Percentiles rank a stretch among this genome's conserved stretches.
Conservation (phyloP, 64 coral and sea anemone species). For the Porites australiensis region DNA sequence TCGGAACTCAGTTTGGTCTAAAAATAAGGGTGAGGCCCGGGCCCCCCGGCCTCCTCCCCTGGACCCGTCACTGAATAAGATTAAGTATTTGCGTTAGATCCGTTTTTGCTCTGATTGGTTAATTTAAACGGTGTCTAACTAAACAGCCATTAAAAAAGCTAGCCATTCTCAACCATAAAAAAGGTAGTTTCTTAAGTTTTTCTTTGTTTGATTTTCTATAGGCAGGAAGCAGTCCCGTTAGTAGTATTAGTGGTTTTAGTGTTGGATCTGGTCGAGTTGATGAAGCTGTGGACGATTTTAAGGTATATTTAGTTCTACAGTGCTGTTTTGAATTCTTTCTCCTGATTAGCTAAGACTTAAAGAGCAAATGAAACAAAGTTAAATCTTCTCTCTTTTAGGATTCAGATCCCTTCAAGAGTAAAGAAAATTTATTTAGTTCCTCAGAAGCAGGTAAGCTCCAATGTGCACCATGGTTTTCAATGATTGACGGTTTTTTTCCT, state of each 20-base stretch:
- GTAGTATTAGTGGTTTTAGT: constrained; percentile 99
- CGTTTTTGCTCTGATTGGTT: too few species aligned
- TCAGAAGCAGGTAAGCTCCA: constrained; percentile 74
- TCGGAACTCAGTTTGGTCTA: too few species aligned
- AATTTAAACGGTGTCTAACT: too few species aligned
- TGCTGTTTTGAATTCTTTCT: too few species aligned
- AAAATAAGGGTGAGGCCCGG: too few species aligned
- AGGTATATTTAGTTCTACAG: constrained; percentile 44
- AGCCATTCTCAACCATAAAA: neutral
- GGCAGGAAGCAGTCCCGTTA: constrained; percentile 99
- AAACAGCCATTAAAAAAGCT: too few species aligned
- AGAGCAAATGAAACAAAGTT: neutral
- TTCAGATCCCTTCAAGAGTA: constrained; percentile 95
- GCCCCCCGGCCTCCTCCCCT: too few species aligned
- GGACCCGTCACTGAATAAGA: too few species aligned
- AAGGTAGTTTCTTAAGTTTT: neutral
- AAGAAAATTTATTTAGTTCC: constrained; percentile 90
- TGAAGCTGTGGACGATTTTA: constrained; percentile 99
- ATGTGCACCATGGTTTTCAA: neutral
- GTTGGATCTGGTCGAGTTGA: constrained; percentile 98
- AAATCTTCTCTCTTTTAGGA: constrained; percentile 58
- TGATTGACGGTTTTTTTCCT: neutral
- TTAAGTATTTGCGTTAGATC: too few species aligned
- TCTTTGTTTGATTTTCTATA: neutral
- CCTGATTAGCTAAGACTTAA: too few species aligned